Base-by-base conservation (phyloP, 1,140 invertebrate species). In the Dermatophagoides farinae region DNA sequence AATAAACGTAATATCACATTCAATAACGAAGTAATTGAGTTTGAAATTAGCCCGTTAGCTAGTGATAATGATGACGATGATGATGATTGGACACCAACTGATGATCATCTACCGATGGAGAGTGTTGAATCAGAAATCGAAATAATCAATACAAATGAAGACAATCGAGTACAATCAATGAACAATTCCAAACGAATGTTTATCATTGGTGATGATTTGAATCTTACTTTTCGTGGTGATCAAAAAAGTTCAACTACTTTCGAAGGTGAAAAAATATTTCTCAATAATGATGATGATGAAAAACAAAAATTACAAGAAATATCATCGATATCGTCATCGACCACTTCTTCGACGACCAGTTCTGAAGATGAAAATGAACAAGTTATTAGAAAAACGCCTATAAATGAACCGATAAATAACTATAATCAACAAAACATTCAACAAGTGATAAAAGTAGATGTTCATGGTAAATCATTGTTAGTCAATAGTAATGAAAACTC, bases 11-110 rank as follows among this genome's bases (percentile, higher is more conserved):
- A 23, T 14, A 60, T 60, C 4, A 12, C 43, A 12, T 60, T 60
- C n/a, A 60, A 44, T 52, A 44, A 60, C 16, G 44, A 60, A 23
- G 31, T 49, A 14, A 60, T 60, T 22, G 58, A 60, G 23, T 47
- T 16, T 50, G 16, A 18, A 49, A 60, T 60, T 39, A 60, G 58
- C 25, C 58, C 58, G 6, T n/a, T 16, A 40, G 44, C 50, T 8
- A 40, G 16, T 10, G 12, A n/a, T 47, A 23, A 50, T 18, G 58
- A 52, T 40, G 43, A n/a, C 20, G 57, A 50, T 11, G 11, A 14
- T 11, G 22, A 8, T 43, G 43, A 54, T 54, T 20, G 14, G 49
- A 16, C 25, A 16, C 14, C 14, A 31, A 4, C 18, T 31, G 31
- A 31, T 31, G 31, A 31, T 31, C 31, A 31, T 31, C 31, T 4